Evolutionary conservation across 2,113 vertebrate genomes (phyloP).

Genomic region (Anhinga anhinga): DNA sequence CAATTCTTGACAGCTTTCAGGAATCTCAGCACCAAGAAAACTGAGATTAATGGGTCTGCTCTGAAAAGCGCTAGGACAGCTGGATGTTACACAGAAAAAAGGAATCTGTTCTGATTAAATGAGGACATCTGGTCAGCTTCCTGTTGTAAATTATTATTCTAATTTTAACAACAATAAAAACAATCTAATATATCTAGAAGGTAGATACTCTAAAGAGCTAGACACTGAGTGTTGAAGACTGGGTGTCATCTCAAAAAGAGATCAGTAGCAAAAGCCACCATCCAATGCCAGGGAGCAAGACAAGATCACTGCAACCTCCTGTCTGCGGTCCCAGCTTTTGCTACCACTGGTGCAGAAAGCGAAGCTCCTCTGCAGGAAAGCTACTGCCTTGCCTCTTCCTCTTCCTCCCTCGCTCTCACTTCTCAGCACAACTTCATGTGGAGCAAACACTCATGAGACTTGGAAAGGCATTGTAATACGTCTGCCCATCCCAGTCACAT

Average conservation of each 20-base stretch:
- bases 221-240: not conserved
- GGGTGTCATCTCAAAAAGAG: not conserved
- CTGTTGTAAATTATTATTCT: not conserved
- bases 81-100: not conserved
- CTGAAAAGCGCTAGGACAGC: not conserved
- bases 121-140: not conserved
- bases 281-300: not conserved
- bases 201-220: not conserved
- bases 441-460: not conserved
- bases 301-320: not conserved
- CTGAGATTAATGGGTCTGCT: not conserved
- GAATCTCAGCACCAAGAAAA: not conserved
- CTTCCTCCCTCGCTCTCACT: not conserved
- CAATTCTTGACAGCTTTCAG: not conserved
- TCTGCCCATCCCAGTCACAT: not conserved
- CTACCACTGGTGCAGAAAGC: not conserved
- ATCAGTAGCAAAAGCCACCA: not conserved
- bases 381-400: not conserved
- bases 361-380: not conserved
- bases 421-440: not conserved
- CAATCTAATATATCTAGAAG: not conserved
- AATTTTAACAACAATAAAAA: slow-evolving; percentile 7
- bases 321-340: not conserved
- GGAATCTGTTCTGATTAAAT: not conserved
- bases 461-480: not conserved